Conservation (phyloP, 2,888 invertebrate species). For the Agrotis puta region DNA sequence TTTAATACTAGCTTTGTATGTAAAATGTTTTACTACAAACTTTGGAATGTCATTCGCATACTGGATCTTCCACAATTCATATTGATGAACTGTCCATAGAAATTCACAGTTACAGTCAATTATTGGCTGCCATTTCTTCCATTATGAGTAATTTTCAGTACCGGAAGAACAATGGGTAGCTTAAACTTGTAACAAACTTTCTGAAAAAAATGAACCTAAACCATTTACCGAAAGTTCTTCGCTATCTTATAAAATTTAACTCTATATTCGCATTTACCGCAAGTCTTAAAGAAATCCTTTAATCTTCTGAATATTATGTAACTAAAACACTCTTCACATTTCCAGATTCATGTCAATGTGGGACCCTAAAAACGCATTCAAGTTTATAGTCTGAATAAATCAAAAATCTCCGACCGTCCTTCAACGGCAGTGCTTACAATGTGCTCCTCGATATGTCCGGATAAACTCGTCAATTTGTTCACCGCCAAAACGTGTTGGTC, state of each 20-base stretch:
- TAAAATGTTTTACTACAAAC: slow-evolving; percentile 21
- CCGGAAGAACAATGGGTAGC: background rate
- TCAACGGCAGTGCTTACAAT: slow-evolving; percentile 67
- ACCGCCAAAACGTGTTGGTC: slow-evolving; percentile 75
- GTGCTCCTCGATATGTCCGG: slow-evolving; percentile 76
- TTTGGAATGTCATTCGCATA: background rate
- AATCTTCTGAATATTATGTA: background rate
- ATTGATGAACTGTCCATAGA: background rate
- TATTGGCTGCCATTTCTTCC: background rate
- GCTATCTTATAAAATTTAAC: background rate
- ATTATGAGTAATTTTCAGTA: too few species aligned
- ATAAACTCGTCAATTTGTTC: slow-evolving; percentile 81
- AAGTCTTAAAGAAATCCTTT: background rate
- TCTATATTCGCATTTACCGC: background rate
- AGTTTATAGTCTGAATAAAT: slow-evolving; percentile 76
- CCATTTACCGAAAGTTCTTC: background rate
- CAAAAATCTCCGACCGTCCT: slow-evolving; percentile 64
- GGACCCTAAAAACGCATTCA: slow-evolving; percentile 71
- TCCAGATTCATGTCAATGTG: slow-evolving; percentile 47
- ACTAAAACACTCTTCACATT: slow-evolving; percentile 32
- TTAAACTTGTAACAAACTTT: background rate
- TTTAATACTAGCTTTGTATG: slow-evolving; percentile 14
- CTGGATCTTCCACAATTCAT: background rate
- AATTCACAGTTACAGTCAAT: background rate
- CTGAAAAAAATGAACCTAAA: too few species aligned